These are phyloP conservation scores for Scaptomyza reducta DNA, from an alignment of 2,888 invertebrate genomes.

Conservation along the genomic window DNA sequence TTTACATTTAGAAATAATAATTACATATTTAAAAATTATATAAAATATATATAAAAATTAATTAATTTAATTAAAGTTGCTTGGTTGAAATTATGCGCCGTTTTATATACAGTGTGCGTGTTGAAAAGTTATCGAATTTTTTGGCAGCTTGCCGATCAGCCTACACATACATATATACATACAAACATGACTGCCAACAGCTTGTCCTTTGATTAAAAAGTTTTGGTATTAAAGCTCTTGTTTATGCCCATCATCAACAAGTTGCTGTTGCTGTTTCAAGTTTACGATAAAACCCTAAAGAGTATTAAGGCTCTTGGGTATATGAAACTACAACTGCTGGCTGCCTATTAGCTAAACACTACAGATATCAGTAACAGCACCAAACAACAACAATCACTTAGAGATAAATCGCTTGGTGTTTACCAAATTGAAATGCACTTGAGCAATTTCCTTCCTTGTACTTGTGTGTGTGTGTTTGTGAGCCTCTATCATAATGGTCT, in stretches of 20 bases:
- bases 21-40: too few relatives aligned
- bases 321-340: neutral
- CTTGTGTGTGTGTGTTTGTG: neutral
- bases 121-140: constrained; percentile 51
- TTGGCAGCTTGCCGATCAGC: constrained; percentile 26
- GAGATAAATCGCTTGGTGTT: constrained; percentile 26
- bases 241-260: constrained; percentile 27
- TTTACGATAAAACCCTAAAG: neutral
- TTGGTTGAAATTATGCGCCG: constrained; percentile 59
- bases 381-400: constrained; percentile 41
- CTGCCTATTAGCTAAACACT: constrained; percentile 7
- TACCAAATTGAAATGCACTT: constrained; percentile 38
- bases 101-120: constrained; percentile 18
- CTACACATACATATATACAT: constrained; percentile 2
- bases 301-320: constrained; percentile 13
- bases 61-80: constrained; percentile 73
- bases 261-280: constrained; percentile 19
- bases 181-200: constrained; percentile 17
- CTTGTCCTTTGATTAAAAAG: constrained; percentile 39
- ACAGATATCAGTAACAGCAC: constrained; percentile 9
- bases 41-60: too few relatives aligned
- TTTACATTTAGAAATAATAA: too few relatives aligned
- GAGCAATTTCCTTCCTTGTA: constrained; percentile 5
- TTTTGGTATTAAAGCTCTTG: constrained; percentile 36
- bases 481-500: neutral